phyloP scores from a whole-genome alignment of 2,888 invertebrate genomes.

The Prenolepis imparis region DNA sequence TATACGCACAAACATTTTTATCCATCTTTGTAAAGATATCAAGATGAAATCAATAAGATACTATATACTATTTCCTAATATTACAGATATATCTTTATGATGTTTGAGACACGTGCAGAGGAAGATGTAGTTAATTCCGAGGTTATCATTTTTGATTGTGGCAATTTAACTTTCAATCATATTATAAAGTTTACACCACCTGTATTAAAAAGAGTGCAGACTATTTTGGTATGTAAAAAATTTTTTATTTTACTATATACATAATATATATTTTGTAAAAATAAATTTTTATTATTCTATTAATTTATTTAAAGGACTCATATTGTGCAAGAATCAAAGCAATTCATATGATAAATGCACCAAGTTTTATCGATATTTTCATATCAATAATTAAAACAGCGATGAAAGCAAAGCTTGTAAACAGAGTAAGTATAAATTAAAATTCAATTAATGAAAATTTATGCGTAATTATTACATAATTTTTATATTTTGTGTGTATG shows the following conservation, averaged over 20 bases:
- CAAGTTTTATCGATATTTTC: constrained; percentile 88
- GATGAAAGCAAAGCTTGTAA: constrained; percentile 89
- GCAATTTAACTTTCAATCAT: background rate
- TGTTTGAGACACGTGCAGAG: background rate
- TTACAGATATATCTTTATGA: background rate
- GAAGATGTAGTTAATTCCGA: constrained; percentile 7
- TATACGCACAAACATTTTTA: no score
- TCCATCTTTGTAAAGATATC: background rate
- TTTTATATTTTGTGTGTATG: background rate
- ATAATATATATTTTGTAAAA: background rate
- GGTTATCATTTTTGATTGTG: background rate
- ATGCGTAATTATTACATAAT: background rate
- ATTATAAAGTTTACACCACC: background rate
- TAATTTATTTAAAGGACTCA: constrained; percentile 87
- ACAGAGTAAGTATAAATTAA: constrained; percentile 87
- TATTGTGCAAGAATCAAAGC: constrained; percentile 90
- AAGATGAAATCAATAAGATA: background rate
- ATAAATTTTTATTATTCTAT: constrained; percentile 19
- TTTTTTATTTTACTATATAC: background rate
- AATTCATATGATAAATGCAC: constrained; percentile 89
- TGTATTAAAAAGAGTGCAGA: background rate
- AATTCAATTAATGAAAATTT: background rate
- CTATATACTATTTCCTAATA: background rate
- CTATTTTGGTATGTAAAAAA: background rate
- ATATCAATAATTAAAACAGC: constrained; percentile 88